Percentiles rank a stretch among this genome's conserved stretches.
phyloP scores from a whole-genome alignment of 2,797 vertebrate species.

The Pangasius krempfi region DNA sequence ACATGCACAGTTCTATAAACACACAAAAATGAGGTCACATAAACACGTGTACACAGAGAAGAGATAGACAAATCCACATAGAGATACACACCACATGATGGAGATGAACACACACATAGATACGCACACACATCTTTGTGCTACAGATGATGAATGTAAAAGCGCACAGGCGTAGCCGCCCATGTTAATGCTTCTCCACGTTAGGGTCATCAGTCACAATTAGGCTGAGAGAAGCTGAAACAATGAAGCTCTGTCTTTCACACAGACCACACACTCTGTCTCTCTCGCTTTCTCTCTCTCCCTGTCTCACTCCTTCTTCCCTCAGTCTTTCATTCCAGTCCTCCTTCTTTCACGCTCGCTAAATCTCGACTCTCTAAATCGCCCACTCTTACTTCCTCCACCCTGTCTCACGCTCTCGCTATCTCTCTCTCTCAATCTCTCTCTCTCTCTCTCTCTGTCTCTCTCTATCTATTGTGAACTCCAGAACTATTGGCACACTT shows the following conservation, averaged over 20 bases:
- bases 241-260: slow-evolving; percentile 70
- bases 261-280: slow-evolving; percentile 31
- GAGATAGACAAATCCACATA: neutral
- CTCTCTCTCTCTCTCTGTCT: slow-evolving; percentile 14
- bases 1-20: neutral
- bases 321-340: slow-evolving; percentile 5
- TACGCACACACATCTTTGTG: neutral
- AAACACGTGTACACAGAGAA: neutral
- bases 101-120: slow-evolving; percentile 14
- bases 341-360: slow-evolving; percentile 4
- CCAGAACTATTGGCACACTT: neutral
- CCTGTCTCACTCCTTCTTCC: slow-evolving; percentile 17
- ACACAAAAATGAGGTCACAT: slow-evolving; percentile 4
- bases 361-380: slow-evolving; percentile 21
- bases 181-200: neutral
- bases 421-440: slow-evolving; percentile 11
- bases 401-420: neutral
- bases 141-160: slow-evolving; percentile 17
- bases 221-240: slow-evolving; percentile 53
- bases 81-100: neutral
- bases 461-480: neutral
- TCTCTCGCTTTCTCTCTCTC: slow-evolving; percentile 39
- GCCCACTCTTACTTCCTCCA: slow-evolving; percentile 10
- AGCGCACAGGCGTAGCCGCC: neutral
- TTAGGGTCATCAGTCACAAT: slow-evolving; percentile 34